Evolutionary conservation across 2,888 invertebrate genomes (phyloP), one percentile per base, ranked within the genome.

Genomic region (Polyploca ridens): DNA sequence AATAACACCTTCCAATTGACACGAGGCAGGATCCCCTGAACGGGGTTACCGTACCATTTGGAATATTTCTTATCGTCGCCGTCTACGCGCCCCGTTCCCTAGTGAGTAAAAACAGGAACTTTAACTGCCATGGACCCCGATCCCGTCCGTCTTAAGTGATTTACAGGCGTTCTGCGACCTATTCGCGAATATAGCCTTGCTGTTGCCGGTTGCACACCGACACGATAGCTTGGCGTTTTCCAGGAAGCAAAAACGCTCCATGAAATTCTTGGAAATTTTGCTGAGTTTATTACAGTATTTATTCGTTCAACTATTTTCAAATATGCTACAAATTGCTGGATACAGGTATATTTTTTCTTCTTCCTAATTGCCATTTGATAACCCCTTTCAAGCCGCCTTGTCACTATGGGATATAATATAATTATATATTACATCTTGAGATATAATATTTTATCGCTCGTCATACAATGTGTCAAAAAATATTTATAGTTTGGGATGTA

Each of bases 71-170:
- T 88, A 90, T 90, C 89, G 83, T 77, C 75, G 78, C 79, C 54
- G 16, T 49, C n/a, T 5, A 19, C 54, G n/a, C 54, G 7, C 78
- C 71, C 80, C 82, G 78, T 82, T 87, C 87, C 87, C 86, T 76
- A 64, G 84, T 82, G 86, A 86, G 87, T 84, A 87, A 88, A 90
- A 90, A 89, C 90, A 88, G 89, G 81, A 86, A 88, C 86, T 89
- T 88, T 85, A 87, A 86, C 86, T 84, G 86, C 84, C 72, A 72
- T 73, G 78, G 80, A 77, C 80, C 85, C 81, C 82, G 77, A 78
- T 81, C 80, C 81, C 83, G 85, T 85, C 82, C 84, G 84, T 84
- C 88, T 86, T 90, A 91, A 91, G 91, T 93, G 93, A 92, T 93
- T 92, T 92, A 93, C 87, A 83, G 86, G 83, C 90, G 84, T 88